These are phyloP conservation scores for Callopanchax toddi DNA, from an alignment of 2,113 vertebrate species.

Conservation along the genomic window DNA sequence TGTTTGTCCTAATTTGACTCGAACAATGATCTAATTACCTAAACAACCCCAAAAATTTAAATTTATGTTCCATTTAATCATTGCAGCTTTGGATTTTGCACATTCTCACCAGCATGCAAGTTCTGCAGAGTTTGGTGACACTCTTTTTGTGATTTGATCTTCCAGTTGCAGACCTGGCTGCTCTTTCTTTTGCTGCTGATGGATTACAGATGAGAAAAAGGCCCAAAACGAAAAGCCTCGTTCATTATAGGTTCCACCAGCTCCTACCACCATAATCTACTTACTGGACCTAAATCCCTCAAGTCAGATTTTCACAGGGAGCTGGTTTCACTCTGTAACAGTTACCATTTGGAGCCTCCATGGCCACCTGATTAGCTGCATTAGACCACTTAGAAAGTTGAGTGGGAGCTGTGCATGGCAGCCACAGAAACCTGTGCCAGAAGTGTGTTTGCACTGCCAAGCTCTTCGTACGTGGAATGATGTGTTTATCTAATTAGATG, in stretches of 20 bases:
- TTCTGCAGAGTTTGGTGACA: not conserved
- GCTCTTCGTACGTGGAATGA: slow-evolving; percentile 36
- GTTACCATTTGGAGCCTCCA: slow-evolving; percentile 78
- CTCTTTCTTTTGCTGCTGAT: slow-evolving; percentile 52
- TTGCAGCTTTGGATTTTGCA: not conserved
- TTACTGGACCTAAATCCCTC: slow-evolving; percentile 78
- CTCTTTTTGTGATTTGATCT: not conserved
- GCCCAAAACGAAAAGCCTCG: slow-evolving; percentile 45
- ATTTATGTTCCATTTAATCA: not conserved
- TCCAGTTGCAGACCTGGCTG: slow-evolving; percentile 23
- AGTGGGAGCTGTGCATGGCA: slow-evolving; percentile 44
- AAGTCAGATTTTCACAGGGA: slow-evolving; percentile 81
- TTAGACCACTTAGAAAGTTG: slow-evolving; percentile 70
- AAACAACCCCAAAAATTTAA: not conserved
- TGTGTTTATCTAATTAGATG: slow-evolving; percentile 55
- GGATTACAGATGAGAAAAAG: slow-evolving; percentile 49
- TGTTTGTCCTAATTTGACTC: not conserved
- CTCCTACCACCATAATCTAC: slow-evolving; percentile 86
- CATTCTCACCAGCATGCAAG: not conserved
- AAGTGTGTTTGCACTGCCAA: slow-evolving; percentile 21
- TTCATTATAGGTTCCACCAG: slow-evolving; percentile 79
- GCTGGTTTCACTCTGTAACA: slow-evolving; percentile 84
- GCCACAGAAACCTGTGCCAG: slow-evolving; percentile 50
- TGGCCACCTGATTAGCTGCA: slow-evolving; percentile 75
- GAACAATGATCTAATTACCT: too few species aligned